Conservation (phyloP, 2,888 invertebrate genomes). For the Tupiocoris notatus region DNA sequence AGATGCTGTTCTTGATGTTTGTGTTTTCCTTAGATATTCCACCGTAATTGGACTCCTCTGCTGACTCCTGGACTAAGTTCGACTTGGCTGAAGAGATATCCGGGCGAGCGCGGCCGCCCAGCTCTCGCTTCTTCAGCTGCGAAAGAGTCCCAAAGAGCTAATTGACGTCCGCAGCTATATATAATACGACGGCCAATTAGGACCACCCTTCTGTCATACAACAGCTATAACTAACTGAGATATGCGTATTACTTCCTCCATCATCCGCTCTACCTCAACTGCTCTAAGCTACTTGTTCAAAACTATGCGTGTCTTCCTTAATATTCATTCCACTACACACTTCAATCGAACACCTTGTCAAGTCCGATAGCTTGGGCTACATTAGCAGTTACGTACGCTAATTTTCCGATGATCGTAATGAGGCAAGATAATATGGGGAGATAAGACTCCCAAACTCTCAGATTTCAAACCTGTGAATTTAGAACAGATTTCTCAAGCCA, state of each 20-base stretch:
- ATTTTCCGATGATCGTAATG: no score
- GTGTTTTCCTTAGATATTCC: conserved; percentile 39
- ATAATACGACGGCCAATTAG: conserved; percentile 39
- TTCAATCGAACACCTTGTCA: no score
- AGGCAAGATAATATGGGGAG: no score
- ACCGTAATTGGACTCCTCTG: conserved; percentile 43
- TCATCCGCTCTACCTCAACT: background rate
- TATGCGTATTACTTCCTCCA: background rate
- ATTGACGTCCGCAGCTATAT: conserved; percentile 42
- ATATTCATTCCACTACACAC: no score
- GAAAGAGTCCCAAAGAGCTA: conserved; percentile 19
- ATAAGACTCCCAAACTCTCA: no score
- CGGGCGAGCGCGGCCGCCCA: background rate
- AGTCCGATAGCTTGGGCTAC: no score
- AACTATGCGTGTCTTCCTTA: background rate
- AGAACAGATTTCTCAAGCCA: no score
- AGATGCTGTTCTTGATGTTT: conserved; percentile 44
- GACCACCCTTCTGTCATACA: background rate
- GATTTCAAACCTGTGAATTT: no score
- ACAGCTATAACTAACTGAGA: background rate
- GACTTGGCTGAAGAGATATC: background rate
- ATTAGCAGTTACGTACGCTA: no score
- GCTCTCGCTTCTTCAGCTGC: conserved; percentile 26
- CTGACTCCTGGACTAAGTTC: conserved; percentile 44
- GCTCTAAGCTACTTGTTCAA: background rate